Base-by-base conservation (phyloP, 2,113 vertebrate species). In the Haemorhous mexicanus region DNA sequence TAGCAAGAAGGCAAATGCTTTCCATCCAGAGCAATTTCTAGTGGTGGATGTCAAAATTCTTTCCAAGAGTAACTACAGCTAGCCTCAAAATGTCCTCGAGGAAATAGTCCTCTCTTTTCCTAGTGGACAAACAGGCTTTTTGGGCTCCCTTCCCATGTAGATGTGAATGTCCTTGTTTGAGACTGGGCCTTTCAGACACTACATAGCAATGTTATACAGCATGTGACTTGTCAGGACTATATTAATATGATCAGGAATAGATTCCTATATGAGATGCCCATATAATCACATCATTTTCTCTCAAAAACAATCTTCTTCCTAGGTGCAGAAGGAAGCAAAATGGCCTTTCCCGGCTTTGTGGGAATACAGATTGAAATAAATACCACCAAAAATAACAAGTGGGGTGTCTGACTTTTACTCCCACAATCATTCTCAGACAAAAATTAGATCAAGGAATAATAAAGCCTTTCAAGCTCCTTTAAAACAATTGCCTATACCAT, bases 381-480 rank as follows among this genome's bases (percentile, higher is more conserved):
- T 44, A 47, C 13, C 20, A 87, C 11, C 2, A 59, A 67, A 89
- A 62, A 30, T 33, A 67, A 66, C 33, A 79, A 41, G 3, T 18
- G 9, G 46, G 28, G 7, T 47, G 17, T 39, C 43, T 81, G 33
- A 22, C 19, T 87, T 89, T 55, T 43, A 59, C 87, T 92, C 9
- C 44, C 22, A 58, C 17, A 49, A n/a, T 28, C n/a, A 49, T 58
- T 93, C 41, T 82, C 30, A 87, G 58, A 84, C 23, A 37, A 78
- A 81, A 75, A 43, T 47, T 16, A 89, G 27, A 78, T 37, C 19
- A 63, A 44, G n/a, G 37, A 91, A 47, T 37, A 94, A 41, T 13
- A 75, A 95, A 92, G 19, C 15, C 43, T 86, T 95, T 93, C 35
- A 86, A 67, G 12, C 24, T 81, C 44, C 35, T 84, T 84, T 68